phyloP scores from a whole-genome alignment of 2,113 vertebrate genomes.

The Onychostruthus taczanowskii region DNA sequence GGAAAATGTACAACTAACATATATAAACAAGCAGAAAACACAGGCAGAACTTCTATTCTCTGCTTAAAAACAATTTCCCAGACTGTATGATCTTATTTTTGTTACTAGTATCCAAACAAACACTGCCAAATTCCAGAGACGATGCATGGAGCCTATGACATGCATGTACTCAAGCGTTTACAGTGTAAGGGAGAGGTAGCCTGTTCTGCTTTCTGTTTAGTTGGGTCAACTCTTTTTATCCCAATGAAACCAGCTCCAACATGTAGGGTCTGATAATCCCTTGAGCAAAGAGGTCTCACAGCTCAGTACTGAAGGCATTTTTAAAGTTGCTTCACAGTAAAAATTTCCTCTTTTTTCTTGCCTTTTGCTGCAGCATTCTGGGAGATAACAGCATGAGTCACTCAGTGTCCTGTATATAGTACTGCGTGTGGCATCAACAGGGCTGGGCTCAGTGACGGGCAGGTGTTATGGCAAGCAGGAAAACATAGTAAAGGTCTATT shows the following conservation, averaged over 20 bases:
- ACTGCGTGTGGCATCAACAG: neutral
- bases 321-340: neutral
- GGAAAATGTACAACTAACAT: neutral
- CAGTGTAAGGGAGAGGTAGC: neutral
- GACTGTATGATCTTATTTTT: neutral
- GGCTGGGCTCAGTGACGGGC: accelerated
- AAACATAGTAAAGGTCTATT: neutral
- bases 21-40: neutral
- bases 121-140: neutral
- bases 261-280: neutral
- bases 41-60: neutral
- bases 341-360: neutral
- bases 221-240: neutral
- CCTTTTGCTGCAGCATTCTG: neutral
- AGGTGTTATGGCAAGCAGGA: neutral
- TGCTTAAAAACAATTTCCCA: neutral
- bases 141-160: neutral
- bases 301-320: neutral
- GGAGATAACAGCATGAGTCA: neutral
- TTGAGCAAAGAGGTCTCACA: neutral
- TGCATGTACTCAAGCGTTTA: neutral
- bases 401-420: too few species aligned
- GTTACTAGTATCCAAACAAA: neutral
- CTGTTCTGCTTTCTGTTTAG: neutral
- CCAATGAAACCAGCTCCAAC: neutral